Base-by-base conservation (phyloP, 2,888 invertebrate genomes). In the Stenodera caucasica region DNA sequence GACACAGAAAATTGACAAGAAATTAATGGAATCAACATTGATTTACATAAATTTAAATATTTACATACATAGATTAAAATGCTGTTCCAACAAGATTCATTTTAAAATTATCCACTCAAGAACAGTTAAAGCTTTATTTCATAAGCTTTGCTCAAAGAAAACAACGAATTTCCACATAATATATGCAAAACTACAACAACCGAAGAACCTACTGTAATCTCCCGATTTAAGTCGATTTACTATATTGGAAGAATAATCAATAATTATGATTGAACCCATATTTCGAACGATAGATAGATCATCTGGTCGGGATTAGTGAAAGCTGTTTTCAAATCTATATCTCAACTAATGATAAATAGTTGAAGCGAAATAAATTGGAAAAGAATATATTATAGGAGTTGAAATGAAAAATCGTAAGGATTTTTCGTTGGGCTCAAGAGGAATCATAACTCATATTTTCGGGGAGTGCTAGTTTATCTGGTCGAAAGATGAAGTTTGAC, bases 401-500 rank as follows among this genome's bases (percentile, higher is more conserved):
- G 70, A 74, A 75, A 77, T 75, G 76, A 76, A 74, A 76, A 77
- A 77, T 76, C 72, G 73, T 70, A 69, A 70, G 70, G 71, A 75
- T 75, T 75, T 74, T 74, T 76, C 74, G 70, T 69, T 70, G 63
- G 64, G 53, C 67, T 66, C 68, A 64, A 71, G 63, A 64, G 63
- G 70, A 71, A 73, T 73, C 76, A 75, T 77, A 76, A 77, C 72
- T 77, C 77, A 77, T 77, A 75, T 76, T 75, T 73, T 73, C 70
- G 70, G 72, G 70, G 72, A 72, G 72, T 72, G 74, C 68, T 73
- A 72, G 75, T 76, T 76, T 75, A 77, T 76, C 76, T 74, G 70
- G 68, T 68, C 62, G 68, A 40, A 40, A 70, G 73, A 74, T 73
- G 71, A 70, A 71, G 67, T 70, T 68, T 77, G 76, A 77, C 74